phyloP scores from a whole-genome alignment of 2,797 vertebrate species.

The Syngnathus rostellatus region DNA sequence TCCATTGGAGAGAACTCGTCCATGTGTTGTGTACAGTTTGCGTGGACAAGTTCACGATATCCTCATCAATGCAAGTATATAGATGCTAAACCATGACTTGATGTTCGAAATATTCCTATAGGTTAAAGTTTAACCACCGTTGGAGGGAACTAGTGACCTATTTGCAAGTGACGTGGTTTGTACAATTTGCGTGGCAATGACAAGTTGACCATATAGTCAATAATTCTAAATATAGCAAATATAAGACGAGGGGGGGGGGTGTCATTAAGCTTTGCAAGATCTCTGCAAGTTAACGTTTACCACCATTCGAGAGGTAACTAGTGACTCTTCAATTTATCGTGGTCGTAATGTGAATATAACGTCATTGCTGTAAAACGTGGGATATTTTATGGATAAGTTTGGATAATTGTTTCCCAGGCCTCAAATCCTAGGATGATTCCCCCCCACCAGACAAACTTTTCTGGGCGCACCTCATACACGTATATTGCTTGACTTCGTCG shows the following conservation, averaged over 20 bases:
- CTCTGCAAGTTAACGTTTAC: not conserved
- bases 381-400: constrained; percentile 33
- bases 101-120: not conserved
- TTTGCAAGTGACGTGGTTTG: not conserved
- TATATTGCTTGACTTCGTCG: constrained; percentile 1
- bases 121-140: not conserved
- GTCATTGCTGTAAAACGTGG: not conserved
- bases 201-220: not conserved
- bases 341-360: not conserved
- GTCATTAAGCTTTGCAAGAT: not conserved
- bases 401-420: constrained; percentile 66
- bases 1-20: not conserved
- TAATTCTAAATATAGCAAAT: not conserved
- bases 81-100: not conserved
- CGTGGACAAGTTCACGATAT: no score
- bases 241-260: no score
- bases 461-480: constrained; percentile 11
- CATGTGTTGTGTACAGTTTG: no score
- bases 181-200: not conserved
- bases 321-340: not conserved
- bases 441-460: constrained; percentile 30
- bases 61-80: not conserved
- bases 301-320: not conserved
- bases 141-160: not conserved
- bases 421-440: constrained; percentile 64